Base-by-base conservation (phyloP, 2,888 invertebrate species). In the Cyclophora albipunctata region DNA sequence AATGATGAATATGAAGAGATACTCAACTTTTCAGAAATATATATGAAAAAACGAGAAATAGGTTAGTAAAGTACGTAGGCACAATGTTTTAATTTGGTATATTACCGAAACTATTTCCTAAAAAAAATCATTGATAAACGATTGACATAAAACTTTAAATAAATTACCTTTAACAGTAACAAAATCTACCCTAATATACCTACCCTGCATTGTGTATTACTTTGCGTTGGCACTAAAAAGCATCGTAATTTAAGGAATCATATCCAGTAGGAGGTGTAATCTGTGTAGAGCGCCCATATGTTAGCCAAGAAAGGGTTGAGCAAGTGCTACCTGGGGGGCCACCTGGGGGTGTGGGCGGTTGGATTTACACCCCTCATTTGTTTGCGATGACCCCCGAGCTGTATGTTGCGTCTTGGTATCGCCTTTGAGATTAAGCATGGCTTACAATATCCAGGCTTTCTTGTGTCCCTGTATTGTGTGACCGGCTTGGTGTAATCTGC, bases 361-460 rank as follows among this genome's bases (percentile, higher is more conserved):
- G 90, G 90, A 90, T 90, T 90, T 90, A 90, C 90, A 86, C 90
- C 87, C 90, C 91, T 91, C 91, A 90, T 91, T 91, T 91, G 91
- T 91, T 91, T 91, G 90, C 90, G 90, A 91, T 91, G 91, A 91
- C 91, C 91, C 90, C 86, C 78, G 64, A 79, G 78, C 73, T 78
- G 76, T 84, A 83, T 84, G 83, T 83, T 64, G 72, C 71, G 73
- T 74, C 78, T 78, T 74, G 72, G 73, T 78, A 81, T 79, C 82
- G 77, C 72, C 73, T 80, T 71, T 66, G 62, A 67, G 65, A 68
- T 81, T 74, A 79, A 69, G 64, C 64, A 63, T 53, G 67, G 75
- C 62, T 73, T 68, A 76, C 63, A 71, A 73, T 70, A 66, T 69
- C 55, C 61, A 64, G 68, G 66, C 66, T 66, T 69, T 63, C 63